Conservation (phyloP, 2,797 vertebrate species). For the Crocodylus rhombifer region DNA sequence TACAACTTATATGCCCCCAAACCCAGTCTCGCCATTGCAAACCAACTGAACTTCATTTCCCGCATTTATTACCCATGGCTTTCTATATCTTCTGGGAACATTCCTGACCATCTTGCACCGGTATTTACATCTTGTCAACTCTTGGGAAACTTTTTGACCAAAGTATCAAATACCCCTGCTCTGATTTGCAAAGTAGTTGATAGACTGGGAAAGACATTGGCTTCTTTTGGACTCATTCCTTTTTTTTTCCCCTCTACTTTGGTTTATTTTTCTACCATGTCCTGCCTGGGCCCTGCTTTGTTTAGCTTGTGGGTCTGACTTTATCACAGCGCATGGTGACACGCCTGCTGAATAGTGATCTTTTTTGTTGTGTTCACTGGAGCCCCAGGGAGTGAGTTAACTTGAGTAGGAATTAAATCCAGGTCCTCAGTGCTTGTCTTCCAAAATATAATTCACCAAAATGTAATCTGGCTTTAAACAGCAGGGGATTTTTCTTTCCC, state of each 20-base stretch:
- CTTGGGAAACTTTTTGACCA: not conserved
- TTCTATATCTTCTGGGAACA: slow-evolving; percentile 39
- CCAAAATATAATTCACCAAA: not conserved
- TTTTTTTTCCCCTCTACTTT: not conserved
- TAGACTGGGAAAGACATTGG: not conserved
- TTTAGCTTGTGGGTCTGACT: not conserved
- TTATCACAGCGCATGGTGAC: not conserved
- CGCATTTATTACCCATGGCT: not conserved
- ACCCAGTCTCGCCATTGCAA: not conserved
- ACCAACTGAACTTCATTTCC: not conserved
- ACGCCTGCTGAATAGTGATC: not conserved
- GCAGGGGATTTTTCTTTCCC: not conserved
- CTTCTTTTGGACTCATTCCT: not conserved
- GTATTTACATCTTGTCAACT: not conserved
- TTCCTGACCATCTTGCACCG: not conserved
- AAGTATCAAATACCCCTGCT: not conserved
- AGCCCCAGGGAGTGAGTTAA: not conserved
- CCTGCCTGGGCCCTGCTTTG: not conserved
- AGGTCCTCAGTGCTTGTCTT: not conserved
- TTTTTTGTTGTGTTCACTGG: not conserved
- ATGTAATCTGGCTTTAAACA: not conserved
- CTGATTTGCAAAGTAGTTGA: not conserved
- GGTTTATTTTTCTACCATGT: slow-evolving; percentile 20
- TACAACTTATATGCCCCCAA: not conserved
- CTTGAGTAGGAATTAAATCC: not conserved